These are phyloP conservation scores for Micromesistius poutassou DNA, from an alignment of 2,797 vertebrate genomes.

Conservation along the genomic window DNA sequence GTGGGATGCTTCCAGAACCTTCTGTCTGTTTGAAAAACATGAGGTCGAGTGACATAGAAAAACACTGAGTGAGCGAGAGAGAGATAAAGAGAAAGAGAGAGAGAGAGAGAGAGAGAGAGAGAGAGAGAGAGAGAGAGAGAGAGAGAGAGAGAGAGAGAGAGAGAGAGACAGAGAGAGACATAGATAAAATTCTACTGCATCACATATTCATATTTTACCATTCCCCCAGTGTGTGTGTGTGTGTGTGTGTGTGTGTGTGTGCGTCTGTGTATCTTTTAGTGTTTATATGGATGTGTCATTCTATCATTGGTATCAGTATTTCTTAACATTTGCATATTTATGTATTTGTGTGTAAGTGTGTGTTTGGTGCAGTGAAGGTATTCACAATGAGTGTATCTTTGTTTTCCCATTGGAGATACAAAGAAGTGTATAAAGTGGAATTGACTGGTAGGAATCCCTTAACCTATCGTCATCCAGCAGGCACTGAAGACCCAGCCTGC, in stretches of 20 bases:
- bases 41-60: slow-evolving; percentile 33
- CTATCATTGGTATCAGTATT: neutral
- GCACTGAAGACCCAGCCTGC: neutral
- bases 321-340: neutral
- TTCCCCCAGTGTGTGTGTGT: slow-evolving; percentile 21
- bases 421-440: neutral
- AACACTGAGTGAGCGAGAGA: slow-evolving; percentile 33
- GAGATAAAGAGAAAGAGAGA: slow-evolving; percentile 24
- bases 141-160: slow-evolving; percentile 30
- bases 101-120: slow-evolving; percentile 35
- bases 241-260: slow-evolving; percentile 4
- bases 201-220: slow-evolving; percentile 42
- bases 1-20: slow-evolving; percentile 42
- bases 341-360: slow-evolving; percentile 8
- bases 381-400: neutral
- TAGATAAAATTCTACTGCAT: slow-evolving; percentile 38
- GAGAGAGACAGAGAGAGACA: slow-evolving; percentile 19
- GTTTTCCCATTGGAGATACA: neutral
- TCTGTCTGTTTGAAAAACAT: slow-evolving; percentile 59
- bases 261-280: neutral
- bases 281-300: neutral
- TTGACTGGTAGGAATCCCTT: neutral
- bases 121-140: too few relatives aligned
- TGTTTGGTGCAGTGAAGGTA: neutral
- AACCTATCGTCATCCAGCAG: neutral